Evolutionary conservation across 2,888 invertebrate genomes (phyloP), one percentile per base, ranked within the genome.

Genomic region (Onthophagus sagittarius): DNA sequence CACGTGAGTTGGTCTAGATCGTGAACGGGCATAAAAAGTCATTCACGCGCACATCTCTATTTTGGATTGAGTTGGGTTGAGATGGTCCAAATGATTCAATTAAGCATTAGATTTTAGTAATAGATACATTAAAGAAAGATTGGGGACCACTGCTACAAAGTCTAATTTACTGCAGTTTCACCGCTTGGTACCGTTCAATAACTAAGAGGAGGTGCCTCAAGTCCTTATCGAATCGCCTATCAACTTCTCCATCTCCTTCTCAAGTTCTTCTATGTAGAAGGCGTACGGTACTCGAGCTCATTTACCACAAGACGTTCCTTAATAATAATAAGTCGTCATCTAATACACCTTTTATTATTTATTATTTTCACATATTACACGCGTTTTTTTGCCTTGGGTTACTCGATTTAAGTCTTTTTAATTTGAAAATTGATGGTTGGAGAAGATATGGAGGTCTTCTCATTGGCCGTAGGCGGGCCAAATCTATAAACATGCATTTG

Each of bases 401-500:
- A 23, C 23, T 23, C 23, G 23, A 23, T 23, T 23, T 23, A 23
- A 23, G 23, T 23, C 3, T 3, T 23, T 23, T 53, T 53, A 53
- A 53, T 53, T 11, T 53, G 39, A 53, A 11, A 7, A 53, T 11
- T 9, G 39, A 53, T 53, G 39, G 39, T 53, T 53, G 39, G 39
- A 9, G 11, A 53, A 53, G 39, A 53, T 53, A 53, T 9, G 5
- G 39, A 23, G 23, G 2, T 23, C 3, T 53, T 53, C 39, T 53
- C 39, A 53, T 53, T 53, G 39, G 5, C 39, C 39, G 39, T 53
- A 74, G 78, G 78, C 77, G 78, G 76, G 75, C 75, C 78, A 74
- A 75, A 78, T 77, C 77, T 77, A 77, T 76, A 78, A 78, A 76
- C 78, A 78, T 77, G 79, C 74, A 78, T 78, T 78, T 78, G 77